phyloP scores from a whole-genome alignment of 2,888 invertebrate genomes.

The Polia nebulosa region DNA sequence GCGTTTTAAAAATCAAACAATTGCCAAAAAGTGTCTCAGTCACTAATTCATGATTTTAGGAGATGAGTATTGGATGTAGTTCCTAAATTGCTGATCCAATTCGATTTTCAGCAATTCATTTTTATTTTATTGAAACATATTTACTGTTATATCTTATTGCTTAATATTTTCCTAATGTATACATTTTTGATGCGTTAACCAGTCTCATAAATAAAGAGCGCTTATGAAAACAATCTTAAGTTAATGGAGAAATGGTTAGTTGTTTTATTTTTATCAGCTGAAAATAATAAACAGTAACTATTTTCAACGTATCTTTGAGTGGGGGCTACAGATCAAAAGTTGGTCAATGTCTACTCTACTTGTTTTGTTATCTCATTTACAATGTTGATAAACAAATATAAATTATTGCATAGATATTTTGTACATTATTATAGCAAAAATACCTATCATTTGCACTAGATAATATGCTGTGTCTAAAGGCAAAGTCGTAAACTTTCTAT shows the following conservation, averaged over 20 bases:
- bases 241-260: background rate
- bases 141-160: too few species aligned
- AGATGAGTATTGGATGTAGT: conserved; percentile 32
- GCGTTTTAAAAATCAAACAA: conserved; percentile 56
- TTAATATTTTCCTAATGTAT: background rate
- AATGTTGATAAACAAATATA: conserved; percentile 63
- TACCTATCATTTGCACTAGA: conserved; percentile 15
- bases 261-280: background rate
- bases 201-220: background rate
- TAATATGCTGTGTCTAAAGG: too few species aligned
- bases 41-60: conserved; percentile 16
- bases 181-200: background rate
- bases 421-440: conserved; percentile 20
- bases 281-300: conserved; percentile 37
- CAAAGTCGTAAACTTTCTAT: conserved; percentile 36
- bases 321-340: conserved; percentile 42
- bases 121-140: too few species aligned
- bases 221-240: background rate
- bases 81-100: conserved; percentile 6
- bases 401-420: conserved; percentile 47
- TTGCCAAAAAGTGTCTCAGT: conserved; percentile 56
- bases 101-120: too few species aligned
- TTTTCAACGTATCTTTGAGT: conserved; percentile 33
- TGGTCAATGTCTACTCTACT: conserved; percentile 59
- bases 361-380: conserved; percentile 51